phyloP scores from a whole-genome alignment of 2,888 invertebrate genomes.

The Drosophila pseudotalamancana region DNA sequence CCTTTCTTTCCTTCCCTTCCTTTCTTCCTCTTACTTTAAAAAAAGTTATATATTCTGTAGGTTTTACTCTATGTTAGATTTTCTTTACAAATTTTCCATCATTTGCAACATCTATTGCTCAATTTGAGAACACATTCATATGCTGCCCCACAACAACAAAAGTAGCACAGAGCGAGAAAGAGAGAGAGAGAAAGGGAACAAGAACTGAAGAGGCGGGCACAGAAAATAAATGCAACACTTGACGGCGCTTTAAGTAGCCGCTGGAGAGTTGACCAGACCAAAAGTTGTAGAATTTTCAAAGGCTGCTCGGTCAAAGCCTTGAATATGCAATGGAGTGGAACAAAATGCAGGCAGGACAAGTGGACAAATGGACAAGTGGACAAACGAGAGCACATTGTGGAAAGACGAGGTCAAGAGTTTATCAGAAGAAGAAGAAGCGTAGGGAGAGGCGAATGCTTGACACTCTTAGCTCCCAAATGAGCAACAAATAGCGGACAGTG shows the following conservation, averaged over 20 bases:
- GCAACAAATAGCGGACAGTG: constrained; percentile 50
- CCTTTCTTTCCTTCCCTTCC: no score
- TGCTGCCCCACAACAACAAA: constrained; percentile 4
- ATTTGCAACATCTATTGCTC: not conserved
- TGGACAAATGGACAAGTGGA: not conserved
- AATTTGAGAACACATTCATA: constrained; percentile 20
- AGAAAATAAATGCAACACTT: constrained; percentile 28
- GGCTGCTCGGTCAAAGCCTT: constrained; percentile 36
- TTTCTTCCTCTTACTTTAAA: no score
- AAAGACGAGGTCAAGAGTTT: constrained; percentile 58
- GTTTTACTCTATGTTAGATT: not conserved
- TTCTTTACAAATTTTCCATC: not conserved
- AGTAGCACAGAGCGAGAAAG: not conserved
- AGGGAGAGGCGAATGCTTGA: constrained; percentile 41
- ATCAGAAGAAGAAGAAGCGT: constrained; percentile 45
- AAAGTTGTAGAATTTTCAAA: constrained; percentile 54
- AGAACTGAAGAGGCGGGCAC: not conserved
- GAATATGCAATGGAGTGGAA: constrained; percentile 49
- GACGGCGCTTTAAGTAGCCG: constrained; percentile 50
- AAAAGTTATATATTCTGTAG: no score
- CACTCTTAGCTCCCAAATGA: constrained; percentile 66
- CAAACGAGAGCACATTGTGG: constrained; percentile 49
- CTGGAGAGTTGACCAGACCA: constrained; percentile 43
- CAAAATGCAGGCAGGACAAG: not conserved
- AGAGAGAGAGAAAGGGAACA: not conserved